phyloP scores from a whole-genome alignment of 2,888 invertebrate genomes.

The Lobophora halterata region DNA sequence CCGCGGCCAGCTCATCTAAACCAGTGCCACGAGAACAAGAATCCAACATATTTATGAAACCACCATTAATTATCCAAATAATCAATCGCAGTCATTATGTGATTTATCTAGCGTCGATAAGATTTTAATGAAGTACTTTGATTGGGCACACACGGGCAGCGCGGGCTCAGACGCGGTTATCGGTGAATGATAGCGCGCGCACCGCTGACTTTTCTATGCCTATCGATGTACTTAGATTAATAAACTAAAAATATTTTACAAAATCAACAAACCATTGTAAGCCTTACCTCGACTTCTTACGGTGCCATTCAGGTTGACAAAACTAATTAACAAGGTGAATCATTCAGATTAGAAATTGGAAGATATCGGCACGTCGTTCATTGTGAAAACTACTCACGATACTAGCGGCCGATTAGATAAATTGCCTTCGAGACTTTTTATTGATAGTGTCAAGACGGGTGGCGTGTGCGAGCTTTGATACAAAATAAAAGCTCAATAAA shows the following conservation, averaged over 20 bases:
- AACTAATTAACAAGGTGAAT: constrained; percentile 75
- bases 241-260: constrained; percentile 69
- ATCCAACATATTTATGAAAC: constrained; percentile 71
- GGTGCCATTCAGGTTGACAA: constrained; percentile 38
- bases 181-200: constrained; percentile 66
- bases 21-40: constrained; percentile 58
- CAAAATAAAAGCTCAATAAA: constrained; percentile 28
- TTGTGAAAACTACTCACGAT: constrained; percentile 77
- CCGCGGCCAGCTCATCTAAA: constrained; percentile 45
- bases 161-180: constrained; percentile 59
- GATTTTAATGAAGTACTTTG: constrained; percentile 81
- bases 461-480: constrained; percentile 45
- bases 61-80: constrained; percentile 78
- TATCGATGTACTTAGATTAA: constrained; percentile 76
- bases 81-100: constrained; percentile 78
- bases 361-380: constrained; percentile 79
- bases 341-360: constrained; percentile 78
- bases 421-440: constrained; percentile 70
- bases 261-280: constrained; percentile 37
- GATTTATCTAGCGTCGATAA: constrained; percentile 80
- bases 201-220: constrained; percentile 70
- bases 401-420: constrained; percentile 76
- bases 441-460: constrained; percentile 66
- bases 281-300: constrained; percentile 42
- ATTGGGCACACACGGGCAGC: constrained; percentile 74